phyloP scores from a whole-genome alignment of 2,888 invertebrate species.

The Autographa gamma region DNA sequence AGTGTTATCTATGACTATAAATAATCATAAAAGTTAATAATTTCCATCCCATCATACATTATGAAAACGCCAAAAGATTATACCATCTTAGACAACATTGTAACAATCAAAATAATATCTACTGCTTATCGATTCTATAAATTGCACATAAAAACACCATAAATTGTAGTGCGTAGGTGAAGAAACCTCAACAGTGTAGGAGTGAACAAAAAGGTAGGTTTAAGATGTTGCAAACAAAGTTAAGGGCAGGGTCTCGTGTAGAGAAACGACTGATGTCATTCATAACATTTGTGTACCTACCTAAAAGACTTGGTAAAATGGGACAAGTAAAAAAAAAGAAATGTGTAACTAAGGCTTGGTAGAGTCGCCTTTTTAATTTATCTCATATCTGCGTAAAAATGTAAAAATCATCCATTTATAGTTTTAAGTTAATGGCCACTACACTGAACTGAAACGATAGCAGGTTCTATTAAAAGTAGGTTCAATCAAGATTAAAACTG shows the following conservation, averaged over 20 bases:
- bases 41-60: conserved; percentile 22
- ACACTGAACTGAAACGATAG: no score
- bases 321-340: no score
- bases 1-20: no score
- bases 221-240: conserved; percentile 12
- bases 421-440: neutral
- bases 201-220: conserved; percentile 27
- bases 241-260: neutral
- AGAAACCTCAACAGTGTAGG: conserved; percentile 29
- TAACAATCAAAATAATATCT: conserved; percentile 26
- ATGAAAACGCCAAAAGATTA: conserved; percentile 7
- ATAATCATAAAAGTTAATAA: no score
- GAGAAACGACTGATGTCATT: neutral
- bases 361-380: no score
- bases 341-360: no score
- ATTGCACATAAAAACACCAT: conserved; percentile 45
- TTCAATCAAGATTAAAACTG: neutral
- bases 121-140: conserved; percentile 47
- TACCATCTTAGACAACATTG: conserved; percentile 24
- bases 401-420: neutral
- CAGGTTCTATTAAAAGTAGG: no score
- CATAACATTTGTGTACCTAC: no score
- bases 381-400: no score
- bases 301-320: no score
- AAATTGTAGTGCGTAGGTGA: conserved; percentile 46